Evolutionary conservation across 2,113 vertebrate genomes (phyloP).

Genomic region (Chlorocebus sabaeus): DNA sequence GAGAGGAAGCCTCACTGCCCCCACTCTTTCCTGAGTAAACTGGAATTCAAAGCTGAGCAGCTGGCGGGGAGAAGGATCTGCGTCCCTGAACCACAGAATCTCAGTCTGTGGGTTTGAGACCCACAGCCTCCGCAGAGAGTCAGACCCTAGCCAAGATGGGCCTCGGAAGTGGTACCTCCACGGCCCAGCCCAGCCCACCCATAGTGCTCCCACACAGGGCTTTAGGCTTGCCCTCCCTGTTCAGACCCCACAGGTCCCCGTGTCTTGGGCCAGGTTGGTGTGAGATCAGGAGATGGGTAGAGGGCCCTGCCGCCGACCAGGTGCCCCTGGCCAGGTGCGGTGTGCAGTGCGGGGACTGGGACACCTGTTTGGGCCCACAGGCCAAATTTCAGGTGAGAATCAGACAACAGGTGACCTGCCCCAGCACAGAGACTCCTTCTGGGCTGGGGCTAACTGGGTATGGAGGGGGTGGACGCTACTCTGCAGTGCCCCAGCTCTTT

Average conservation of each 20-base stretch:
- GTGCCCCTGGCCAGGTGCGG: background rate
- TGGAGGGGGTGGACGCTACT: fast-evolving
- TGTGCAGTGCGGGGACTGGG: background rate
- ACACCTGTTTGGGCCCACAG: background rate
- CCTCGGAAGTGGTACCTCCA: background rate
- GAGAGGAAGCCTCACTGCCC: background rate
- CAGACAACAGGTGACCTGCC: background rate
- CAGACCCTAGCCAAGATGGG: background rate
- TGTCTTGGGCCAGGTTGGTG: background rate
- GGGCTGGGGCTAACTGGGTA: background rate
- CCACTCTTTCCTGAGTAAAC: background rate
- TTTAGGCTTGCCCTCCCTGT: too few species aligned
- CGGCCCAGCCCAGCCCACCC: background rate
- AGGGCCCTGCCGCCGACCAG: fast-evolving
- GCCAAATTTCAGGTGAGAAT: background rate
- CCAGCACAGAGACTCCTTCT: background rate
- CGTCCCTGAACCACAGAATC: fast-evolving
- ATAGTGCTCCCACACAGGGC: background rate
- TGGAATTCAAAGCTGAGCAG: too few species aligned
- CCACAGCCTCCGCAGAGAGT: background rate
- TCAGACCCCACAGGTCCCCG: too few species aligned
- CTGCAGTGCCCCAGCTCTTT: background rate
- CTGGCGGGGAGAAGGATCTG: background rate
- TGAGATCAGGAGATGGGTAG: background rate
- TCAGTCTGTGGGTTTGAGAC: background rate